Percentiles rank a stretch among this genome's conserved stretches.
These are phyloP conservation scores for Tipula vernalis DNA, from an alignment of 2,888 invertebrate genomes.

Conservation along the genomic window DNA sequence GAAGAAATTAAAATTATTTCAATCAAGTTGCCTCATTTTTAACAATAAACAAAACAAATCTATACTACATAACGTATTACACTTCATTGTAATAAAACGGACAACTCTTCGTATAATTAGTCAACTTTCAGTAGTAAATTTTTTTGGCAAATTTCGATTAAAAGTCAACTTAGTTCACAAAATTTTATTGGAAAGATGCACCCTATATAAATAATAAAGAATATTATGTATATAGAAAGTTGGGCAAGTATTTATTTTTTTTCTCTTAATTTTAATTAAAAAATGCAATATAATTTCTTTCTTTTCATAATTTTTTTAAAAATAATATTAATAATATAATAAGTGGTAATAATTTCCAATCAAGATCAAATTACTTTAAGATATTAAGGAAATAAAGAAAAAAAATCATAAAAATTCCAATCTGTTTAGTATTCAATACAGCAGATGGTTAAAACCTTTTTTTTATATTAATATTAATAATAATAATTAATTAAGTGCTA, in stretches of 20 bases:
- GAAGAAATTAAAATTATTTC: too few relatives aligned
- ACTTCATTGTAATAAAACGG: too few relatives aligned
- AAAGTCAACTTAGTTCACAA: too few relatives aligned
- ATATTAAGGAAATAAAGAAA: background rate
- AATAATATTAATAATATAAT: background rate
- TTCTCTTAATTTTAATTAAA: background rate
- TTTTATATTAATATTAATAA: background rate
- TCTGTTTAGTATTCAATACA: background rate
- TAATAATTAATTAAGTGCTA: background rate
- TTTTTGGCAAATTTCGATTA: too few relatives aligned
- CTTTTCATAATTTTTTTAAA: background rate
- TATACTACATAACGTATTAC: too few relatives aligned
- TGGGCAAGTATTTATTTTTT: background rate
- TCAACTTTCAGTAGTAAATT: too few relatives aligned
- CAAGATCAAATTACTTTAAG: background rate
- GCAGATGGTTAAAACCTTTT: background rate
- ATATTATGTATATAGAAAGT: background rate
- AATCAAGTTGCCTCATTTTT: too few relatives aligned
- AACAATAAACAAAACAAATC: too few relatives aligned
- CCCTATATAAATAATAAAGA: background rate
- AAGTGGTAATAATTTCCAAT: slow-evolving; percentile 4
- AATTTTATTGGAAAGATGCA: too few relatives aligned
- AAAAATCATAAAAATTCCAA: background rate
- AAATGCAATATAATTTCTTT: background rate
- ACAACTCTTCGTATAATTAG: too few relatives aligned